Base-by-base conservation (phyloP, 35 echinoderm and acorn worm species). In the Heliocidaris erythrogramma region DNA sequence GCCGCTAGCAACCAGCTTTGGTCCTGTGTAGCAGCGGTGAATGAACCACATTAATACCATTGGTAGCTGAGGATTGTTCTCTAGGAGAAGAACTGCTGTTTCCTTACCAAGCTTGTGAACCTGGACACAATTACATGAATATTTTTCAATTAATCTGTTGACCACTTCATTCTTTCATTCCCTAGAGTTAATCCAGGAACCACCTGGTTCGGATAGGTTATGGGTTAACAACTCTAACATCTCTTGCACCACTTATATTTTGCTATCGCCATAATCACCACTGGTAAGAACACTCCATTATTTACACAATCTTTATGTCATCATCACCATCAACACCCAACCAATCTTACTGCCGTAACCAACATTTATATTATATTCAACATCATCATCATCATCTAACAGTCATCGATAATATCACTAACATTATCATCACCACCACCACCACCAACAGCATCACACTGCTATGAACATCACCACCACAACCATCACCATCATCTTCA, bases 1-100 rank as follows among this genome's bases (percentile, higher is more conserved):
- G 12, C 97, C 98, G 94, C 96, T 95, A 65, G 98, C 97, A 30
- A 99, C 97, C 85, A 88, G 95, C 60, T 96, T 95, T 32, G 94
- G 92, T 47, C 97, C 97, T 91, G 98, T 99, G 94, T 99, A 99
- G 86, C 98, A 99, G 18, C 97, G 94, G 92, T 95, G 85, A 31
- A 97, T 97, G 59, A 94, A 96, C 96, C 95, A 97, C 49, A 94
- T 94, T 52, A 97, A 49, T 49, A 97, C 96, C 92, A 96, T 97
- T 42, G 96, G 95, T 2, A 97, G 95, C 32, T 99, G 93, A 60
- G 96, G 95, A 86, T 99, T 99, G 90, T 99, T 99, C 88, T 99
- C 94, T 30, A 99, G 93, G 9, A 99, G 96, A 8, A 99, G 94
- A 7, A 97, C 95, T 6, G 94, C 97, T 24, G 98, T 97, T 93